phyloP scores from a whole-genome alignment of 2,797 vertebrate species.

The Stomatorhinus walkeri region DNA sequence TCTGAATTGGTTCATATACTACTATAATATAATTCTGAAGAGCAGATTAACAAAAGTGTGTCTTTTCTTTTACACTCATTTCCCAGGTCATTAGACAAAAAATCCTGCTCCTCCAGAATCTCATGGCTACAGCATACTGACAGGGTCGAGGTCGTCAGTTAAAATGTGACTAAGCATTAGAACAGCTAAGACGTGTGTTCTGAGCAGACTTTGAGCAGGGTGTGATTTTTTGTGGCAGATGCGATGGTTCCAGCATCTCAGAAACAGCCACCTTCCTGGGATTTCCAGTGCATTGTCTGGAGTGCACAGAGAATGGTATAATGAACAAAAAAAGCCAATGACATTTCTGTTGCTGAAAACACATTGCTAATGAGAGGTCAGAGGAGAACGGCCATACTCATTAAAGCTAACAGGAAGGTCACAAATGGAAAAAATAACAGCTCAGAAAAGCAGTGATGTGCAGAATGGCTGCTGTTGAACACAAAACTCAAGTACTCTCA shows the following conservation, averaged over 20 bases:
- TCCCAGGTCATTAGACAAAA: background rate
- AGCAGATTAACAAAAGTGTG: background rate
- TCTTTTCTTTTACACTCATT: background rate
- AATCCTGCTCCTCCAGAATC: background rate
- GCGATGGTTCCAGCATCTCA: background rate
- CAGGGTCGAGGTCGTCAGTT: background rate
- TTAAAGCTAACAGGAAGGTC: background rate
- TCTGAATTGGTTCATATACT: background rate
- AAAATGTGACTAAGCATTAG: background rate
- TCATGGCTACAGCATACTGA: background rate
- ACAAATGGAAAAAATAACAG: background rate
- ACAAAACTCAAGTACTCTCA: background rate
- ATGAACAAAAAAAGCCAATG: background rate
- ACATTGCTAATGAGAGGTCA: background rate
- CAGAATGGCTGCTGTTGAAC: background rate
- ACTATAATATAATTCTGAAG: background rate
- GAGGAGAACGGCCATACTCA: background rate
- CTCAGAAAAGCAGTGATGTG: background rate
- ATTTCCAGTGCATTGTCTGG: background rate
- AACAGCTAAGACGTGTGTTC: background rate
- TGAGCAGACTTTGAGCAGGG: background rate
- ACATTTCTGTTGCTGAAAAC: conserved; percentile 5
- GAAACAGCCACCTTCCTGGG: background rate
- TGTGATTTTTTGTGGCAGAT: background rate
- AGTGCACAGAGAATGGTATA: background rate